Percentiles rank a stretch among this genome's conserved stretches.
Evolutionary conservation across 2,888 invertebrate genomes (phyloP).

Genomic region (Pterostichus madidus): DNA sequence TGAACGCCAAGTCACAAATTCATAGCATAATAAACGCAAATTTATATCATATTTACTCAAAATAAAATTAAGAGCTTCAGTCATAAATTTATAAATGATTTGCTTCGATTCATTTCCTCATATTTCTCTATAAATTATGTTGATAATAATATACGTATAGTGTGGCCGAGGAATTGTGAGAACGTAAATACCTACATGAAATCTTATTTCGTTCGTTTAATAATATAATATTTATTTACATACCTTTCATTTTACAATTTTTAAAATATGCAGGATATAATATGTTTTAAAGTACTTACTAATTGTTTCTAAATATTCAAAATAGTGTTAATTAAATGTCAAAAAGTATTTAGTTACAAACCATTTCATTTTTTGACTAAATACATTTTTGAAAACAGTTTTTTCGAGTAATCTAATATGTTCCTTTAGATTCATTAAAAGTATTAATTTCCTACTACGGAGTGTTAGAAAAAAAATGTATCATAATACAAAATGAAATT

Average conservation of each 20-base stretch:
- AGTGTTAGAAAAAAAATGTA: constrained; percentile 53
- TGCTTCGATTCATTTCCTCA: constrained; percentile 16
- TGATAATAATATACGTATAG: too few relatives aligned
- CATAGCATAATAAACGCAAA: constrained; percentile 31
- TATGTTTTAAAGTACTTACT: too few relatives aligned
- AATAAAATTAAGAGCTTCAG: constrained; percentile 22
- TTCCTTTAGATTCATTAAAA: constrained; percentile 29
- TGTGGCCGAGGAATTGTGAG: not conserved
- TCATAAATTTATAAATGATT: constrained; percentile 23
- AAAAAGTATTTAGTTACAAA: not conserved
- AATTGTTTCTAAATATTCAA: not conserved
- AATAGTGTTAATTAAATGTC: constrained; percentile 1
- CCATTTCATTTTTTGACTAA: not conserved
- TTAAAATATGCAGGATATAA: too few relatives aligned
- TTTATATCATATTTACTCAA: constrained; percentile 28
- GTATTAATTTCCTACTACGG: constrained; percentile 32
- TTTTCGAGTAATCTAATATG: constrained; percentile 42
- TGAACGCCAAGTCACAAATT: constrained; percentile 18
- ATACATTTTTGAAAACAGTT: constrained; percentile 1
- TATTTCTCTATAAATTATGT: constrained; percentile 26
- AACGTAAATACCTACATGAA: not conserved
- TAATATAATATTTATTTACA: too few relatives aligned
- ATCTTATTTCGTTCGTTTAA: too few relatives aligned
- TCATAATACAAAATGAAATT: constrained; percentile 45
- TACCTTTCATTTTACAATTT: too few relatives aligned